A percentile compares a stretch with the other conserved stretches of the same genome.
Evolutionary conservation across 2,888 invertebrate genomes (phyloP).

Genomic region (Teinopalpus imperialis): DNA sequence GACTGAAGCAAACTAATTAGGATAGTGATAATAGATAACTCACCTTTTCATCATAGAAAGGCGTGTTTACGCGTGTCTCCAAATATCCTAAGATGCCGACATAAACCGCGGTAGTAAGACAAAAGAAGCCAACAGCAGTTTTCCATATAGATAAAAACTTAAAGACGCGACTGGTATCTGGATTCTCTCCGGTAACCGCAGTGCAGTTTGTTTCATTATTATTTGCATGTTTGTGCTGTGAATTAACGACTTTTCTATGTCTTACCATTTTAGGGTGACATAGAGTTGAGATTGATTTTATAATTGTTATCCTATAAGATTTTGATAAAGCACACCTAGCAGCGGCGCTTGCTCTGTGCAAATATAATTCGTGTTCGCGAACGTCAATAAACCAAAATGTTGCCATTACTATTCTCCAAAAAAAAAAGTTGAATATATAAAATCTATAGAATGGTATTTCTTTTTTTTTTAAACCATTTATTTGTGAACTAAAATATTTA

Average conservation of each 20-base stretch:
- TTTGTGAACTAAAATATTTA: no score
- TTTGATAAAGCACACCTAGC: neutral
- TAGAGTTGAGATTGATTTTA: conserved; percentile 4
- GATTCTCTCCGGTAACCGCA: conserved; percentile 48
- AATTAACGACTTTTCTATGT: conserved; percentile 51
- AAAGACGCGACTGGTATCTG: conserved; percentile 41
- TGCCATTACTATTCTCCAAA: no score
- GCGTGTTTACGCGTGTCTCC: conserved; percentile 94
- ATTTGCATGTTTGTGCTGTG: conserved; percentile 45
- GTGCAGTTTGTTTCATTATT: conserved; percentile 58
- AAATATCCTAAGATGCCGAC: conserved; percentile 91
- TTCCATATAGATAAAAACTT: conserved; percentile 77
- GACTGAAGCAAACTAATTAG: no score
- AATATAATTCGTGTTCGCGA: conserved; percentile 6
- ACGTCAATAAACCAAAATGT: conserved; percentile 18
- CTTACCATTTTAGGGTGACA: conserved; percentile 50
- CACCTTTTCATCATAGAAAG: conserved; percentile 89
- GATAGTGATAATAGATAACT: no score
- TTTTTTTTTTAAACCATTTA: no score
- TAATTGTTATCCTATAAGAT: neutral
- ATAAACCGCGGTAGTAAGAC: conserved; percentile 86
- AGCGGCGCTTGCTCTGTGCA: conserved; percentile 8
- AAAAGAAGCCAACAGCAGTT: conserved; percentile 81
- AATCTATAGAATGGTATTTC: neutral
- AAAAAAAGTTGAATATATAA: neutral